phyloP scores from a whole-genome alignment of 2,888 invertebrate species.

The Cataglyphis altisquamis region DNA sequence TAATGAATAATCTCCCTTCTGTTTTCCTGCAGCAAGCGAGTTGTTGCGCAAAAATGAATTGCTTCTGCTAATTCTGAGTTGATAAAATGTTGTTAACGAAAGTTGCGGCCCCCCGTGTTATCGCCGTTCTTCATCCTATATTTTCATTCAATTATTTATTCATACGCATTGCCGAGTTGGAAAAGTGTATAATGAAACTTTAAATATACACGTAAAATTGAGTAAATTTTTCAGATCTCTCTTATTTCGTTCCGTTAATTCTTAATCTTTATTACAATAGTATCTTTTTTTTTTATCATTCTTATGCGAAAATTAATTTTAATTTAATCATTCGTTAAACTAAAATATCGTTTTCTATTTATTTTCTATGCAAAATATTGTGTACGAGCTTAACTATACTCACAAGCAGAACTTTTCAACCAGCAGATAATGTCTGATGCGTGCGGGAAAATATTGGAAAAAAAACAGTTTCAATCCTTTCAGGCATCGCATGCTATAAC shows the following conservation, averaged over 20 bases:
- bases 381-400: background rate
- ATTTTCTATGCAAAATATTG: background rate
- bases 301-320: background rate
- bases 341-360: background rate
- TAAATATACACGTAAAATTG: background rate
- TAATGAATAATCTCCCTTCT: constrained; percentile 44
- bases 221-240: background rate
- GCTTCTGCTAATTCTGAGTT: background rate
- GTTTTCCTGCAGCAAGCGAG: background rate
- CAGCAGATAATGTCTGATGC: background rate
- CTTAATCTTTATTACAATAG: background rate
- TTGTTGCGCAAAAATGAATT: background rate
- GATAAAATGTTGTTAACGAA: constrained; percentile 16
- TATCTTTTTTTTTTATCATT: background rate
- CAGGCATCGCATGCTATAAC: background rate
- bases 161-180: background rate
- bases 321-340: too few species aligned
- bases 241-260: background rate
- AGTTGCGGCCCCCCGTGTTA: background rate
- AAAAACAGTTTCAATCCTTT: background rate
- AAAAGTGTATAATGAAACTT: background rate
- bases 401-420: background rate
- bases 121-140: background rate
- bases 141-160: constrained; percentile 1
- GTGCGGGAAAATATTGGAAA: constrained; percentile 1